Evolutionary conservation across 2,797 vertebrate species (phyloP).

Genomic region (Sebastes kiyomatsui): DNA sequence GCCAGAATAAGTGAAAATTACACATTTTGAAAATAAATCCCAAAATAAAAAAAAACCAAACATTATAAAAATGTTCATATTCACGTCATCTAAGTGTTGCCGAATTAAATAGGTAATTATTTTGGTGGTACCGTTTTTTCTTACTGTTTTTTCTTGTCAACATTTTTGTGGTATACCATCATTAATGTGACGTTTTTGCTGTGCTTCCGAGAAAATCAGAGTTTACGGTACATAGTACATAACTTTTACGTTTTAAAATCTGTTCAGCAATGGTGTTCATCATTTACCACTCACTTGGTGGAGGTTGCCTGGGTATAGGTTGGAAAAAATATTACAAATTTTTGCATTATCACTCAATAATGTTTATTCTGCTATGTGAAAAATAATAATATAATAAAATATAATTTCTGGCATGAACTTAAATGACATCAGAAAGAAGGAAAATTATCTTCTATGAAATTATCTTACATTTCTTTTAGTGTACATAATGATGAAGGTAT

Average conservation of each 20-base stretch:
- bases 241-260: neutral
- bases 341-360: neutral
- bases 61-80: neutral
- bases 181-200: neutral
- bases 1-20: neutral
- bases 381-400: neutral
- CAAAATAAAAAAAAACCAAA: neutral
- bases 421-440: neutral
- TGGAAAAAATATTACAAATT: neutral
- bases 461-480: neutral
- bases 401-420: neutral
- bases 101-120: neutral
- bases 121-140: neutral
- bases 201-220: neutral
- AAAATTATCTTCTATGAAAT: neutral
- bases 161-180: neutral
- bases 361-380: neutral
- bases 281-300: neutral
- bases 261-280: neutral
- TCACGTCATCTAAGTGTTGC: neutral
- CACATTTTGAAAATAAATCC: neutral
- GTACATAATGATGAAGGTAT: neutral
- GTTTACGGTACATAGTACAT: neutral
- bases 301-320: neutral
- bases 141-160: neutral